phyloP scores from a whole-genome alignment of 2,888 invertebrate species.

The Epistrophella euchroma region DNA sequence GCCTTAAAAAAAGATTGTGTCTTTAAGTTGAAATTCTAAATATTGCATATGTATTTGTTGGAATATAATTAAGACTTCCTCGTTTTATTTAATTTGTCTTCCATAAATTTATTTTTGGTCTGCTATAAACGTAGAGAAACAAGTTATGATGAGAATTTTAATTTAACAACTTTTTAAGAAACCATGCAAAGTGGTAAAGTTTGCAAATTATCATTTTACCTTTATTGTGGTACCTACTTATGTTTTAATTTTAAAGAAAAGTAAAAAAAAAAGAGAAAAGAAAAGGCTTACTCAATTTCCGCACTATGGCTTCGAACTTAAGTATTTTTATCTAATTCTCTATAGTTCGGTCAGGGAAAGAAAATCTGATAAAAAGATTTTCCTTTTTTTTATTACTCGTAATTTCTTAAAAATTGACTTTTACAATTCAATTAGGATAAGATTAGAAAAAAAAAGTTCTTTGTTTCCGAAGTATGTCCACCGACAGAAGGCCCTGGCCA shows the following conservation, averaged over 20 bases:
- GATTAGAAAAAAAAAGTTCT: no score
- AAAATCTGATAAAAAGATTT: no score
- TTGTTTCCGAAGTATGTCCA: no score
- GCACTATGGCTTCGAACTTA: no score
- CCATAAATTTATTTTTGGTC: conserved; percentile 38
- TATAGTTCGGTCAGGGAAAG: no score
- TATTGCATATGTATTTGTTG: conserved; percentile 26
- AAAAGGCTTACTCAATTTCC: no score
- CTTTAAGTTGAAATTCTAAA: background rate
- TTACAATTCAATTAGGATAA: no score
- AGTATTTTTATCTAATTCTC: no score
- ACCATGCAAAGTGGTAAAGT: background rate
- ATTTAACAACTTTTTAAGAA: background rate
- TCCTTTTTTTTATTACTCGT: no score
- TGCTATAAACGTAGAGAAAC: conserved; percentile 7
- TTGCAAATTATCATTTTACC: background rate
- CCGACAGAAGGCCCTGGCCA: no score
- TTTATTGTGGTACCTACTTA: background rate
- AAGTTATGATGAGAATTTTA: conserved; percentile 63
- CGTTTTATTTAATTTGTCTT: conserved; percentile 18
- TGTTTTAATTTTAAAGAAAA: background rate
- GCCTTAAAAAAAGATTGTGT: background rate
- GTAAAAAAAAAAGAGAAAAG: background rate
- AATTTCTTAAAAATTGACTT: no score
- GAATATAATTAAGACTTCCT: conserved; percentile 49